Evolutionary conservation across 2,113 vertebrate genomes (phyloP), one percentile per base, ranked within the genome.

Genomic region (Leptocoma aspasia): DNA sequence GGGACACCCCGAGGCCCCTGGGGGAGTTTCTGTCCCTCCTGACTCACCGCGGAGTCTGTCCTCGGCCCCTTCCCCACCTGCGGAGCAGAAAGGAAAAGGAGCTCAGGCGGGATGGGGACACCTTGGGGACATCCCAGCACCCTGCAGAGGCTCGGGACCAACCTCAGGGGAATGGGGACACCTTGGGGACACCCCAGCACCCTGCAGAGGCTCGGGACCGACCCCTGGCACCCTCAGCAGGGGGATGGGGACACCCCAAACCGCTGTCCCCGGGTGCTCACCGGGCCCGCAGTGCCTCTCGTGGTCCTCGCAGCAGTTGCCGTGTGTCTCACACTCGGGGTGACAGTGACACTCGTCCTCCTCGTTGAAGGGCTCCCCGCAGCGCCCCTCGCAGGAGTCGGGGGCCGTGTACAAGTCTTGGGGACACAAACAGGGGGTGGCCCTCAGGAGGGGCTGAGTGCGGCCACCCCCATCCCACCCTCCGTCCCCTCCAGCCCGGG

Each of bases 341-440:
- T 98, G 95, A 73, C 99, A 99, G 82, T 99, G 98, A 59, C 99
- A 99, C 30, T 95, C 9, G 15, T 98, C 98, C 90, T 97, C 96
- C 56, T 69, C 70, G 73, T 97, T 97, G 50, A 97, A 98, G 35
- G 90, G 93, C 84, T 99, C 98, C 2, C 31, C 87, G 70, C 99
- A 99, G 73, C 98, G 97, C 7, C 97, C 98, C 64, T 86, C 52
- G 72, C 99, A 99, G n/a, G 99, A 98, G 14, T 52, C 90, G 2
- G 97, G 94, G 9, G 95, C 94, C 0, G 81, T 82, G 89, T 97
- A 98, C 26, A 97, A 54, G 26, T 78, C 98, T 98, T 1, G 88
- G 73, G 69, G 42, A 42, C 23, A 50, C 11, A 60, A 42, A 41
- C 6, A 4, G 15, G 18, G 18, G 1, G 22, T 4, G 59, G 13